phyloP scores from a whole-genome alignment of 2,888 invertebrate genomes.

The Desoria tigrina region DNA sequence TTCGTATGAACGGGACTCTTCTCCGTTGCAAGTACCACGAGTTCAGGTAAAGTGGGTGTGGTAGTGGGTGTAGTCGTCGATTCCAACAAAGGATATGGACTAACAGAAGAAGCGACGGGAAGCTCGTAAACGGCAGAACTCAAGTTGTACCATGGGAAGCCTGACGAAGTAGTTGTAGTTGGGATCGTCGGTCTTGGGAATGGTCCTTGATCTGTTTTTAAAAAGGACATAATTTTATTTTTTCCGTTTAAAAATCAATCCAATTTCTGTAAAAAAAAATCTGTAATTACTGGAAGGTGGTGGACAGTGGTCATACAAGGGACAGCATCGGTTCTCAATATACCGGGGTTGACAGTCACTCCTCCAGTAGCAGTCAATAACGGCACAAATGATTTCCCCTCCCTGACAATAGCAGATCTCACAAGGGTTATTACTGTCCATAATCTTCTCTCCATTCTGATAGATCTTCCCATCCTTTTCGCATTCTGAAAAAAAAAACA shows the following conservation, averaged over 20 bases:
- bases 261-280: not conserved
- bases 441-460: slow-evolving; percentile 73
- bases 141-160: slow-evolving; percentile 22
- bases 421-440: slow-evolving; percentile 72
- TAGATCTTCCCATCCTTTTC: slow-evolving; percentile 73
- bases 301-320: slow-evolving; percentile 79
- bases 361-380: slow-evolving; percentile 73
- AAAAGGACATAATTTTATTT: not conserved
- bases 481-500: slow-evolving; percentile 70
- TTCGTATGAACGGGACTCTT: not conserved
- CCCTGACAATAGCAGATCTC: slow-evolving; percentile 79
- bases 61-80: slow-evolving; percentile 6
- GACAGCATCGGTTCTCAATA: slow-evolving; percentile 75
- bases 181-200: slow-evolving; percentile 17
- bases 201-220: slow-evolving; percentile 18
- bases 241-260: too few relatives aligned
- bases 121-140: slow-evolving; percentile 21
- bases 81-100: not conserved
- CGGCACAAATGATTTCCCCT: slow-evolving; percentile 74
- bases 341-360: slow-evolving; percentile 73
- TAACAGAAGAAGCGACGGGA: not conserved
- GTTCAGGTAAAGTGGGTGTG: not conserved
- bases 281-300: slow-evolving; percentile 56
- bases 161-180: slow-evolving; percentile 23
- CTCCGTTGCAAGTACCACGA: slow-evolving; percentile 6